A percentile compares a stretch with the other conserved stretches of the same genome.
Conservation (phyloP, 2,797 vertebrate genomes). For the Sciurus carolinensis region DNA sequence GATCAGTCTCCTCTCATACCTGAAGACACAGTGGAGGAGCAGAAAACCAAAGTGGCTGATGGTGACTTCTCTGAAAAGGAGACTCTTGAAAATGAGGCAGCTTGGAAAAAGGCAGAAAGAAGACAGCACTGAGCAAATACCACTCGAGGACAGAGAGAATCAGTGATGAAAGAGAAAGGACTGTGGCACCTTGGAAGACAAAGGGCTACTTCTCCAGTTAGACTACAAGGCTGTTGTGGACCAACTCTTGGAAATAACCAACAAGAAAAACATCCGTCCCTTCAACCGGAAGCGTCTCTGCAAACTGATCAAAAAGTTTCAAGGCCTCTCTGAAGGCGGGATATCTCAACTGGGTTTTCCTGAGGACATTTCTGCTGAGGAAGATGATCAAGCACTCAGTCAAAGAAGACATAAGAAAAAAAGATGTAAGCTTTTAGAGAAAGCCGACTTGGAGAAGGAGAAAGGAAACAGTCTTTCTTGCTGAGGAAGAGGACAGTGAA, state of each 20-base stretch:
- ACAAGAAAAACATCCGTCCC: constrained; percentile 88
- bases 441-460: constrained; percentile 64
- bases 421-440: constrained; percentile 68
- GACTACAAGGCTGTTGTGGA: constrained; percentile 93
- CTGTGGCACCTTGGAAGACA: constrained; percentile 70
- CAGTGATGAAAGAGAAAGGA: not conserved
- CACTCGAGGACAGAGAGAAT: constrained; percentile 59
- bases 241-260: constrained; percentile 91
- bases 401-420: constrained; percentile 86
- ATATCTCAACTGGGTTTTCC: constrained; percentile 90
- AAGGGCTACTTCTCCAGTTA: constrained; percentile 94
- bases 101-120: constrained; percentile 61
- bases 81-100: constrained; percentile 19
- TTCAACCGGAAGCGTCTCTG: constrained; percentile 93
- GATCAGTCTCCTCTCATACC: constrained; percentile 94
- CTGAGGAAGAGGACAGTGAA: not conserved
- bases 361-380: constrained; percentile 92
- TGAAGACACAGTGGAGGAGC: constrained; percentile 92
- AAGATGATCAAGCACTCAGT: constrained; percentile 90
- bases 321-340: constrained; percentile 94
- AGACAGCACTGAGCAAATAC: not conserved
- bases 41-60: constrained; percentile 74
- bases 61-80: constrained; percentile 71
- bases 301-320: constrained; percentile 91
- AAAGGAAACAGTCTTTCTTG: constrained; percentile 76